Evolutionary conservation across 2,113 vertebrate genomes (phyloP), one percentile per base, ranked within the genome.

Genomic region (Mionectes macconnelli): DNA sequence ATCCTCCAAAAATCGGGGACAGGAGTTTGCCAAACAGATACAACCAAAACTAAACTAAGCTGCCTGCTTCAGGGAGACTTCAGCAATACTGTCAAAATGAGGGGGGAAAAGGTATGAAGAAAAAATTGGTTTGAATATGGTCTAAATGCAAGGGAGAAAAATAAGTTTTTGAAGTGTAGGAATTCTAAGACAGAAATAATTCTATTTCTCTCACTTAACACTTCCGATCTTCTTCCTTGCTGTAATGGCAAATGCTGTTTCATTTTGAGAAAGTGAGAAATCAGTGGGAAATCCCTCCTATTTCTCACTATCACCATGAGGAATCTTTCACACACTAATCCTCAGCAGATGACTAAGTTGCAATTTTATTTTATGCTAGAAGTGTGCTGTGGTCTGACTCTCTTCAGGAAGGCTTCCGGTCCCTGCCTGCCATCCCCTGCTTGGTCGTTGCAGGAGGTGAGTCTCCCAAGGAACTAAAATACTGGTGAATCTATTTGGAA

Each of bases 351-450:
- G 9, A 39, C 33, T 24, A 60, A 66, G 13, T 9, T 47, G 7
- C 22, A 8, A 19, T 37, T 78, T 69, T 45, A 45, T 24, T 25
- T 44, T 0, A 0, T 31, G 33, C 13, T 19, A 39, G 30, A 45
- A 37, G 45, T 17, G 10, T 0, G 0, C 50, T 60, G 52, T n/a
- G 39, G 25, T 45, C 24, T 60, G 35, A 14, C 22, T 56, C 25
- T 50, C 24, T 30, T 4, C 21, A 45, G 20, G 6, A 37, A 31
- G 27, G 42, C 40, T 66, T 39, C 37, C 33, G 40, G 7, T 50
- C 39, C 55, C 25, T 55, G 25, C 24, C 84, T 31, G 25, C 35
- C 21, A 10, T 77, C 31, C 53, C 3, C 42, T 40, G 31, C 77
- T 44, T 22, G 45, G 14, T 20, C 19, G 16, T n/a, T 69, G 50